Evolutionary conservation across 2,888 invertebrate species (phyloP).

Genomic region (Diarsia rubi): DNA sequence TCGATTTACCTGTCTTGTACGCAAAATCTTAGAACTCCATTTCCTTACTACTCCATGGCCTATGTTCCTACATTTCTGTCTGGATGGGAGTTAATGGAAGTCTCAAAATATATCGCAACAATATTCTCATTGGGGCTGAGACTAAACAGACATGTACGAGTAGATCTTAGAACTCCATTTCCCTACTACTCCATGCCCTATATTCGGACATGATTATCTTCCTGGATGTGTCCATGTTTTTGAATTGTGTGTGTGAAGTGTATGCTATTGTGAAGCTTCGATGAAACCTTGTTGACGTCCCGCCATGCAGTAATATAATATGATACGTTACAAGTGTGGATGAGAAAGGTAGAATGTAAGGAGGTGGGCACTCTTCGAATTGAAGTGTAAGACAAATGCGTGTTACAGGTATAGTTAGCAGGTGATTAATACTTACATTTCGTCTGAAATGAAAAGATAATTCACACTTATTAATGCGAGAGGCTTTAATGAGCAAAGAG

Average conservation of each 20-base stretch:
- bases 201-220: background rate
- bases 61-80: no score
- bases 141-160: no score
- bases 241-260: background rate
- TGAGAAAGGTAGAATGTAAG: background rate
- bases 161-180: slow-evolving; percentile 13
- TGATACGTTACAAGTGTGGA: background rate
- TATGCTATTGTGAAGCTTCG: slow-evolving; percentile 46
- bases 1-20: no score
- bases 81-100: no score
- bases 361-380: background rate
- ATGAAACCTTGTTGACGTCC: slow-evolving; percentile 32
- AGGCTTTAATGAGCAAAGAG: no score
- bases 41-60: no score
- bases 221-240: background rate
- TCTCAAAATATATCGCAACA: background rate
- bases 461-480: no score
- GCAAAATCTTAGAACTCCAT: no score
- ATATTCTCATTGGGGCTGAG: background rate
- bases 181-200: background rate
- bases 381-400: background rate
- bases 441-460: no score
- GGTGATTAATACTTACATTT: background rate
- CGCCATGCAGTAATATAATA: slow-evolving; percentile 2
- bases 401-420: background rate